Conservation (phyloP, 2,113 vertebrate species). For the Indicator indicator region DNA sequence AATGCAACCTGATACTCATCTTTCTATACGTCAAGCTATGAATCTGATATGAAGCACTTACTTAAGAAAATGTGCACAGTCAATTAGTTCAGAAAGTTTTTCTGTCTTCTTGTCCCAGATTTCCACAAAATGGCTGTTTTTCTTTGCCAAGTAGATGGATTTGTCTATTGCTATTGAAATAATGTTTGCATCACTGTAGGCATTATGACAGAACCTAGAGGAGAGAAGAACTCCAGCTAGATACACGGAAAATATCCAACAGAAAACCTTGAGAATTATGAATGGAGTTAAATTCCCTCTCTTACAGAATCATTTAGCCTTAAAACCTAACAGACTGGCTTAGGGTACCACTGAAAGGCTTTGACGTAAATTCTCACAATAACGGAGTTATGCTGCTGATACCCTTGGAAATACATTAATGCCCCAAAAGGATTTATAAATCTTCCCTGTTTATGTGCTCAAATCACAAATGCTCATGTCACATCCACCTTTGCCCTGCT, state of each 20-base stretch:
- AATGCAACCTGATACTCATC: background rate
- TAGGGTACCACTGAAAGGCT: background rate
- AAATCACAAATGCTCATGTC: background rate
- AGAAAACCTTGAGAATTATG: background rate
- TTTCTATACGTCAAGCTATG: background rate
- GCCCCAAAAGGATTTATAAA: background rate
- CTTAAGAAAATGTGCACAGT: slow-evolving; percentile 89
- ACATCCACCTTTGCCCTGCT: background rate
- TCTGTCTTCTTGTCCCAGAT: slow-evolving; percentile 93
- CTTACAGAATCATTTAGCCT: background rate
- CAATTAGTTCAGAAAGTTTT: slow-evolving; percentile 86
- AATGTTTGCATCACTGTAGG: slow-evolving; percentile 84
- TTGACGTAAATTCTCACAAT: background rate
- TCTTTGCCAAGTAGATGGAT: slow-evolving; percentile 89
- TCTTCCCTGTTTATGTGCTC: background rate
- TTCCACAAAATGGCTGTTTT: slow-evolving; percentile 86
- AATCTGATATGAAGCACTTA: slow-evolving; percentile 58
- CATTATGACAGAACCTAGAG: slow-evolving; percentile 78
- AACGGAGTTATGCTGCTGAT: background rate
- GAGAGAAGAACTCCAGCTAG: background rate
- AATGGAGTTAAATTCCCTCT: background rate
- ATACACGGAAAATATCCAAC: background rate
- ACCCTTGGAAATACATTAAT: background rate
- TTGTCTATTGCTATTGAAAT: slow-evolving; percentile 90
- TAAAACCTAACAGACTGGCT: background rate